Evolutionary conservation across 2,888 invertebrate species (phyloP), one percentile per base, ranked within the genome.

Genomic region (Drosophila neutralis): DNA sequence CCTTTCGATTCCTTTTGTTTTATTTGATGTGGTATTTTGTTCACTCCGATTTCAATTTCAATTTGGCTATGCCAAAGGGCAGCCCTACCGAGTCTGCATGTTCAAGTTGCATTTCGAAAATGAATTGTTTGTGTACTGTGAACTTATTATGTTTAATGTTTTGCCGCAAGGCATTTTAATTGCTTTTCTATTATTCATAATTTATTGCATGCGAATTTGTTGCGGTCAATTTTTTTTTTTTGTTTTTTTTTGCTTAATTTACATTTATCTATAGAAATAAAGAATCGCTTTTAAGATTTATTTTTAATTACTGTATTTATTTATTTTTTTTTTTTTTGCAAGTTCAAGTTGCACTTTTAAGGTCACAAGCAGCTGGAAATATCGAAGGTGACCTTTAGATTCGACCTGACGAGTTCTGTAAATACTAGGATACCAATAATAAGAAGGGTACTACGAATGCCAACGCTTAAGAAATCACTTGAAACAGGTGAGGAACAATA

Each of bases 341-440:
- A 76, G 78, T 77, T 76, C 61, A 69, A 65, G 59, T 61, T 48
- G 61, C 69, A 57, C 29, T 56, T 40, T 62, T 62, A 73, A 73
- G 73, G 69, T 40, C 62, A 69, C 27, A 31, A 21, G 15, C 21
- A 57, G 35, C 36, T 35, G 48, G 8, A 18, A 29, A 36, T 27
- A 35, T 13, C 60, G 52, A 48, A 70, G 68, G 52, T 57, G 18
- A 45, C 40, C 21, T 53, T 58, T 13, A 5, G 31, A 40, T 52
- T 10, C 40, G n/a, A 49, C 15, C 45, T 35, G 18, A 18, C 24
- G 35, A 53, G 5, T 35, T 15, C 15, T 35, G 21, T 35, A 10
- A 33, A 4, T 21, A 31, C 29, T 24, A 4, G 15, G 4, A 4
- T 24, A 45, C 21, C 45, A 24, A 45, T 45, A 45, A 45, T 15